Evolutionary conservation across 92 coral and sea anemone species (phyloP), one percentile per base, ranked within the genome.

Genomic region (Bergia puertoricense): DNA sequence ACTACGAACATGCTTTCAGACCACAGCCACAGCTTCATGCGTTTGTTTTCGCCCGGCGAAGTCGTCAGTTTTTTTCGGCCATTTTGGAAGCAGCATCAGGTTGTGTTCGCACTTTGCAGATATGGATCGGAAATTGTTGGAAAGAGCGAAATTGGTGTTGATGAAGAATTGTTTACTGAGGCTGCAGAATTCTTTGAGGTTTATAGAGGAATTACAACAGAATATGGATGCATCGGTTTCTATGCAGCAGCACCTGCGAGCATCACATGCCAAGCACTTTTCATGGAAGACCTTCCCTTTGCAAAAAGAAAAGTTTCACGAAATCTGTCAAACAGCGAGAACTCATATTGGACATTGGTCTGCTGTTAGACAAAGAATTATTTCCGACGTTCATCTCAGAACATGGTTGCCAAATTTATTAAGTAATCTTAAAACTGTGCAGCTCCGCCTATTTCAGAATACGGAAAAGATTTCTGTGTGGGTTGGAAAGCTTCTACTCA

Each of bases 271-370:
- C 77, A 92, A 89, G n/a, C 51, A 86, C 62, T 75, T 79, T 44
- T 74, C 90, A 51, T 88, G 89, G 66, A 82, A 81, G 56, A 95
- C 85, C 22, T 95, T 95, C 68, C 88, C 91, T 36, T 88, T 95
- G 89, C 90, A 91, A 68, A 94, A 88, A 7, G 92, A 91, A 15
- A 91, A 91, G 40, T 95, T 93, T 81, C 97, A 94, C 77, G 94
- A 95, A 73, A 86, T 97, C 23, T 97, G 99, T 88, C 90, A 95
- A 57, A 92, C 89, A 37, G 99, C 99, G 30, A 95, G 93, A 88
- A 69, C 91, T 51, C 99, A 95, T 48, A 86, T 93, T 37, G 91
- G 83, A 38, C 91, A 96, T 81, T 91, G 97, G 93, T 74, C 92
- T 41, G 57, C 89, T 76, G 79, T 93, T 81, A 85, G 80, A 56